Evolutionary conservation across 1,140 invertebrate species (phyloP).

Genomic region (Eupeodes corollae): DNA sequence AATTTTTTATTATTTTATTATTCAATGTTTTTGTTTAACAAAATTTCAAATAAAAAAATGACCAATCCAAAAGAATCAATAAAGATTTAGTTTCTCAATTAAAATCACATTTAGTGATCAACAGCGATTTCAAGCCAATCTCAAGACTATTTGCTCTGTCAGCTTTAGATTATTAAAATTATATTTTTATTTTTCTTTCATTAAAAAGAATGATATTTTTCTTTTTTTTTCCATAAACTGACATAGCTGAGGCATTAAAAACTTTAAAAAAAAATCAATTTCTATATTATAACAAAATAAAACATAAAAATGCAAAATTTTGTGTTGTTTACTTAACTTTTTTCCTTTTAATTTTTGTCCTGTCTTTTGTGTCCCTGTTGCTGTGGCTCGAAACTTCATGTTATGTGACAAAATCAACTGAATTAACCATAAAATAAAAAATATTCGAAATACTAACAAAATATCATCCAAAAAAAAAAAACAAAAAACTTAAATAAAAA

Average conservation of each 20-base stretch:
- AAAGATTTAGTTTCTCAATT: no score
- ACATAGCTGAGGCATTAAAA: constrained; percentile 23
- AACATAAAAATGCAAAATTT: constrained; percentile 9
- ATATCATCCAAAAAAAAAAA: constrained; percentile 8
- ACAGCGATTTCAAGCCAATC: constrained; percentile 12
- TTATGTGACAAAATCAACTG: constrained; percentile 10
- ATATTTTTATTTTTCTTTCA: neutral
- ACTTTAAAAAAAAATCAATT: constrained; percentile 12
- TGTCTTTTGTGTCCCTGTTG: constrained; percentile 49
- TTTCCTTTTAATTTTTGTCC: constrained; percentile 20
- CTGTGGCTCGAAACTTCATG: constrained; percentile 44
- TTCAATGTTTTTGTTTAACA: no score
- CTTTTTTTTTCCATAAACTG: constrained; percentile 9
- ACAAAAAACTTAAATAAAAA: constrained; percentile 22
- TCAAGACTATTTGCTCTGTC: constrained; percentile 17
- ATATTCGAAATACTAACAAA: constrained; percentile 7
- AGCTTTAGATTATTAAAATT: constrained; percentile 2
- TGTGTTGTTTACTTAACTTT: neutral
- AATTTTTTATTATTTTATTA: neutral
- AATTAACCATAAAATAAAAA: constrained; percentile 1
- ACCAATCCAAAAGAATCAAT: neutral
- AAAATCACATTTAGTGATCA: neutral
- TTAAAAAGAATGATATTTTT: constrained; percentile 1
- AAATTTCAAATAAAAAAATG: neutral
- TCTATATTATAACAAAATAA: constrained; percentile 9